Conservation (phyloP, 1,140 invertebrate genomes). For the Sitodiplosis mosellana region DNA sequence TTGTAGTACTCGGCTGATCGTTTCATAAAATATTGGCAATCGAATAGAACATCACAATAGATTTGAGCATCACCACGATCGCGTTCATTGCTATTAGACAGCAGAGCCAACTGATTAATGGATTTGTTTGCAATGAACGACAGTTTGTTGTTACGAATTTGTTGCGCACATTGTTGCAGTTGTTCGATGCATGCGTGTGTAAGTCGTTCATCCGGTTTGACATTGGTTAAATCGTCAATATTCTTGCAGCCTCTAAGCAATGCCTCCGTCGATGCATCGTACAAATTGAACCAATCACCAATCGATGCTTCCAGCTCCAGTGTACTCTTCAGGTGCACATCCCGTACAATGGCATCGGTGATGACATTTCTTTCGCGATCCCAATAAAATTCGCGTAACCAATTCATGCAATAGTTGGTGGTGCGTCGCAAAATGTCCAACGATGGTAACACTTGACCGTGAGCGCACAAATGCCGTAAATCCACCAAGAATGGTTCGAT, state of each 20-base stretch:
- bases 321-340: conserved; percentile 13
- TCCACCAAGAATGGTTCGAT: conserved; percentile 21
- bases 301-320: conserved; percentile 13
- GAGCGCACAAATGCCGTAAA: conserved; percentile 19
- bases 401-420: conserved; percentile 13
- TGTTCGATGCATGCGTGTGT: neutral
- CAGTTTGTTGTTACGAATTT: neutral
- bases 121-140: neutral
- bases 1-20: neutral
- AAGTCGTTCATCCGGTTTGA: neutral
- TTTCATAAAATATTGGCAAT: neutral
- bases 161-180: neutral
- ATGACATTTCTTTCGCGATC: conserved; percentile 10
- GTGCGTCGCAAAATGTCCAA: conserved; percentile 12
- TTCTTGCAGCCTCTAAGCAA: neutral
- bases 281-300: conserved; percentile 9
- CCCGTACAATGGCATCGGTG: conserved; percentile 10
- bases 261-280: conserved; percentile 9
- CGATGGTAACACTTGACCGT: conserved; percentile 18
- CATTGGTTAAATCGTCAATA: neutral
- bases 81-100: neutral
- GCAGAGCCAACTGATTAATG: neutral
- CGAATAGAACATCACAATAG: neutral
- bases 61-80: neutral
- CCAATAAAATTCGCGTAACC: conserved; percentile 20